Evolutionary conservation across 2,888 invertebrate genomes (phyloP), one percentile per base, ranked within the genome.

Genomic region (Drosophila anomelani): DNA sequence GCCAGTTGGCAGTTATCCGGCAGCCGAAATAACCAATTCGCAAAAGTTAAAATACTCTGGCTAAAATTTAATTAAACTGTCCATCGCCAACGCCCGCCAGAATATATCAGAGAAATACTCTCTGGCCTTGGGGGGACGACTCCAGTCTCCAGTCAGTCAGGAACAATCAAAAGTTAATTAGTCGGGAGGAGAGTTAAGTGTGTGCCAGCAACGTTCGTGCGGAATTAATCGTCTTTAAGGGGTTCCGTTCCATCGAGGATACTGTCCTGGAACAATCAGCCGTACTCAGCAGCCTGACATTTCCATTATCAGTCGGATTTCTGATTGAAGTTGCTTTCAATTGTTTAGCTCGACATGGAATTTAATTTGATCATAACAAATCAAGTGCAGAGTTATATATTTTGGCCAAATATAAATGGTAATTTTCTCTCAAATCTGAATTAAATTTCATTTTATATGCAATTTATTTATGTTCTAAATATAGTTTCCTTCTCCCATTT

Each of bases 1-100:
- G 29, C 53, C 64, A 53, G 38, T 29, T 29, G 49, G 29, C 46
- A 38, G 38, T 23, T 23, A 38, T 44, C 34, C 47, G 56, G 49
- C 51, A 49, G 20, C 44, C 61, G 46, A 49, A 49, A 67, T 58
- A 80, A 78, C 57, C 47, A 75, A 73, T 80, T 80, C 71, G 47
- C 69, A 68, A 68, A 54, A 55, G 70, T 49, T 56, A 56, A 49
- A 55, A 68, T 34, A 56, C 56, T n/a, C 49, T 32, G 57, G 70
- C 68, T 69, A 56, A 69, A 69, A 70, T 69, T 69, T 57, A 69
- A 69, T 69, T 70, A 70, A 69, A 41, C 57, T 57, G 43, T 57
- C 68, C 70, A 57, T 49, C 57, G 70, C 32, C 49, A 66, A 36
- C 32, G 49, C 49, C 13, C 49, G 49, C 36, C 51, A 44, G 62